A percentile compares a stretch with the other conserved stretches of the same genome.
phyloP scores from a whole-genome alignment of 2,888 invertebrate genomes.

The Rhimphoctona megacephalus region DNA sequence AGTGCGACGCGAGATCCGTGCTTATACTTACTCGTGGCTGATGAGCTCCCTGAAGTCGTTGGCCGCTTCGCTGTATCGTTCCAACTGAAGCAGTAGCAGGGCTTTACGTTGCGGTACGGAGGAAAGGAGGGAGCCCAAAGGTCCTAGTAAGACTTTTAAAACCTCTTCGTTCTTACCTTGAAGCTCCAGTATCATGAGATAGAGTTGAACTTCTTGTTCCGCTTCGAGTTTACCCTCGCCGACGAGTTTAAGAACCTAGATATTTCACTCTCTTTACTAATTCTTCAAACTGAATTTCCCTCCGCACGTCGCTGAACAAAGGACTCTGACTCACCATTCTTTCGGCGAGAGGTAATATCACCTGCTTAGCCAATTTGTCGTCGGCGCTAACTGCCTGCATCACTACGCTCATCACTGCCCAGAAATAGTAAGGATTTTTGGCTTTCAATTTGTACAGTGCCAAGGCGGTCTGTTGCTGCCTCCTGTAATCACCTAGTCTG shows the following conservation, averaged over 20 bases:
- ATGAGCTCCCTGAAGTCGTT: slow-evolving; percentile 91
- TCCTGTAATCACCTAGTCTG: slow-evolving; percentile 94
- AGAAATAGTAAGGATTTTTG: slow-evolving; percentile 98
- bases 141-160: slow-evolving; percentile 92
- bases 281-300: background rate
- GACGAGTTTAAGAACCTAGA: slow-evolving; percentile 89
- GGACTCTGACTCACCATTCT: slow-evolving; percentile 89
- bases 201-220: slow-evolving; percentile 96
- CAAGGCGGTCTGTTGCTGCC: slow-evolving; percentile 96
- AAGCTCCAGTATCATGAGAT: slow-evolving; percentile 93
- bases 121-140: slow-evolving; percentile 85
- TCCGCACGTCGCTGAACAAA: background rate
- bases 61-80: slow-evolving; percentile 91
- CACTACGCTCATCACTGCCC: slow-evolving; percentile 98
- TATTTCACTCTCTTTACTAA: background rate
- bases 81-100: slow-evolving; percentile 90
- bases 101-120: slow-evolving; percentile 89
- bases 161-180: slow-evolving; percentile 94
- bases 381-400: slow-evolving; percentile 90
- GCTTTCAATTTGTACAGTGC: slow-evolving; percentile 95
- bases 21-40: slow-evolving; percentile 88
- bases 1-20: too few relatives aligned
- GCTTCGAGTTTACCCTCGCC: slow-evolving; percentile 95
- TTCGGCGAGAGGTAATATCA: slow-evolving; percentile 95
- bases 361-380: slow-evolving; percentile 86